Conservation (phyloP, 1,140 invertebrate genomes). For the Drosophila nigromelanica region DNA sequence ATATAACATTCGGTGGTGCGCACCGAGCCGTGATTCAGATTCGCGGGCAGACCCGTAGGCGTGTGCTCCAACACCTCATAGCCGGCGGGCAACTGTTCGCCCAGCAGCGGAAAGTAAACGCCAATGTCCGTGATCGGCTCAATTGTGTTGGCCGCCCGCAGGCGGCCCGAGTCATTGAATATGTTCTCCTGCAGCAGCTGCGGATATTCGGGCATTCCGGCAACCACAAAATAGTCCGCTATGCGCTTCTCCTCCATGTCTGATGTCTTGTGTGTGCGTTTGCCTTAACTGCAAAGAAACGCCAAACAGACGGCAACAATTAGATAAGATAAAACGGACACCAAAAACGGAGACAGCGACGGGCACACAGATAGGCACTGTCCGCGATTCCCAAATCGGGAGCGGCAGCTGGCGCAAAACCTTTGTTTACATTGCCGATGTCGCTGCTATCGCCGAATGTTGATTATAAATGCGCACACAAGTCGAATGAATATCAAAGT, state of each 20-base stretch:
- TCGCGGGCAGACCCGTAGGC: slow-evolving; percentile 93
- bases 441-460: slow-evolving; percentile 24
- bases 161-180: slow-evolving; percentile 90
- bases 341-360: too few species aligned
- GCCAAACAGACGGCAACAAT: slow-evolving; percentile 10
- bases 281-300: slow-evolving; percentile 23
- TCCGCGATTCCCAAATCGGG: not conserved
- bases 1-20: slow-evolving; percentile 96
- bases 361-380: not conserved
- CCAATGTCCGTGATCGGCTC: slow-evolving; percentile 96
- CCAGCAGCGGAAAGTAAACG: slow-evolving; percentile 95
- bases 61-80: slow-evolving; percentile 94
- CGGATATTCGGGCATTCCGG: slow-evolving; percentile 93
- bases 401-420: slow-evolving; percentile 44
- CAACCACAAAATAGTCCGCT: slow-evolving; percentile 98
- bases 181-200: slow-evolving; percentile 92
- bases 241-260: slow-evolving; percentile 92
- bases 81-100: slow-evolving; percentile 92
- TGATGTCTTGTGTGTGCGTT: not conserved
- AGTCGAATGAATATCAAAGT: slow-evolving; percentile 32
- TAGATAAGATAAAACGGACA: slow-evolving; percentile 28
- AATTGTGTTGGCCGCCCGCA: slow-evolving; percentile 89
- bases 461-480: slow-evolving; percentile 50
- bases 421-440: slow-evolving; percentile 69
- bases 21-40: slow-evolving; percentile 98